A percentile compares a stretch with the other conserved stretches of the same genome.
Conservation (phyloP, 2,113 vertebrate genomes). For the Corvus moneduloides region DNA sequence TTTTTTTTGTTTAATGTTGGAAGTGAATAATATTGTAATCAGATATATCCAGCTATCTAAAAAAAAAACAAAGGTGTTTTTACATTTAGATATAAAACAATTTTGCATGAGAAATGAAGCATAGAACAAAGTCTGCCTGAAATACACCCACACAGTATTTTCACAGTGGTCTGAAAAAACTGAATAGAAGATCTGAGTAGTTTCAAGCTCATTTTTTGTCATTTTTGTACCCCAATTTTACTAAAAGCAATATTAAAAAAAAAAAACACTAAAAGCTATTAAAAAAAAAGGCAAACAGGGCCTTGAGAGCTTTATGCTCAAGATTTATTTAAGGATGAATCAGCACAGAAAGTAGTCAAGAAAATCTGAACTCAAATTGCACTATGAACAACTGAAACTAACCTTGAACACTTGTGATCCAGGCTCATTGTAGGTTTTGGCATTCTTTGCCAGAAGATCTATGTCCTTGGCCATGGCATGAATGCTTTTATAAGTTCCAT, state of each 20-base stretch:
- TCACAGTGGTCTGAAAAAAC: not conserved
- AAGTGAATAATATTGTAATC: not conserved
- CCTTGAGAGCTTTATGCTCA: not conserved
- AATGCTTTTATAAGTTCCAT: constrained; percentile 90
- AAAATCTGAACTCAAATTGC: not conserved
- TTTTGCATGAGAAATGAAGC: not conserved
- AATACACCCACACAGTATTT: not conserved
- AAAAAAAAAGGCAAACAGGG: not conserved
- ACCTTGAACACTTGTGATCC: constrained; percentile 99
- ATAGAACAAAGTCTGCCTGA: not conserved
- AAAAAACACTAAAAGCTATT: not conserved
- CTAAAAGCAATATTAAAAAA: not conserved
- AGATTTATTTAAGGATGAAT: not conserved
- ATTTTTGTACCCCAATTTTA: not conserved
- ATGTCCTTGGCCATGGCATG: constrained; percentile 95
- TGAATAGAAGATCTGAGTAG: not conserved
- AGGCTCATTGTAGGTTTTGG: constrained; percentile 97
- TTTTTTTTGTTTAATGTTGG: constrained; percentile 20
- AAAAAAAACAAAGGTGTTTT: not conserved
- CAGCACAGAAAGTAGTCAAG: not conserved
- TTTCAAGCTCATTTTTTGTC: not conserved
- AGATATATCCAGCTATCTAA: not conserved
- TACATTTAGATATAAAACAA: not conserved
- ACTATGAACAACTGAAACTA: constrained; percentile 24
- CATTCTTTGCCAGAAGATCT: constrained; percentile 95